Percentiles rank a stretch among this genome's conserved stretches.
Conservation (phyloP, 2,113 vertebrate species). For the Saccopteryx leptura region DNA sequence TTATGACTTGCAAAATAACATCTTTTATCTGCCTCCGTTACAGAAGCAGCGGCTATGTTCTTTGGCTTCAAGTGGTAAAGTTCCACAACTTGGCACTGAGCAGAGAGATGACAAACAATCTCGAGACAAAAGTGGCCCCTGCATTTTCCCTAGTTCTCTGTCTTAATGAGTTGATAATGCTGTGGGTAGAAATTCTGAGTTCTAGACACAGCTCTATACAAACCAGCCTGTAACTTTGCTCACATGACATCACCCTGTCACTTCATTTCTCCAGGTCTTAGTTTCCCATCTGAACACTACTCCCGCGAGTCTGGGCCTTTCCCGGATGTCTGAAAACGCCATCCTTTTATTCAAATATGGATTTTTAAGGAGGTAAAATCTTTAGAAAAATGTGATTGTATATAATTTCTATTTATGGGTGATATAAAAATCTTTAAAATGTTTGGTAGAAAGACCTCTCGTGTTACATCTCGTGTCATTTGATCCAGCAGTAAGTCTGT, state of each 20-base stretch:
- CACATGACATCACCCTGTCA: not conserved
- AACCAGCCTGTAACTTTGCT: accelerated
- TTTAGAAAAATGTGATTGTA: not conserved
- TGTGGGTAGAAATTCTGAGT: not conserved
- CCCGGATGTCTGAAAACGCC: not conserved
- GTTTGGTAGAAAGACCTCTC: not conserved
- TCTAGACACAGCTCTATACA: not conserved
- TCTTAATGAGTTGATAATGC: too few relatives aligned
- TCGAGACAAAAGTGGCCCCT: not conserved
- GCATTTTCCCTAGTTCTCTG: not conserved
- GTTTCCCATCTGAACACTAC: not conserved
- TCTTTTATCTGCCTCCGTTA: accelerated
- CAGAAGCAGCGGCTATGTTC: not conserved
- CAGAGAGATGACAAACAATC: not conserved
- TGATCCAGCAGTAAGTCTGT: not conserved
- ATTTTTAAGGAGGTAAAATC: not conserved
- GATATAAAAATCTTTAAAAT: not conserved
- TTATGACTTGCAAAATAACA: not conserved
- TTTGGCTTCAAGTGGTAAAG: not conserved
- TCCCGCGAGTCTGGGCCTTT: not conserved
- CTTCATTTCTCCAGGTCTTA: not conserved
- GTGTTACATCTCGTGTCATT: not conserved
- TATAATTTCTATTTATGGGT: not conserved
- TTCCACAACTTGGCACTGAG: not conserved
- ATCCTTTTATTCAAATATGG: not conserved